Evolutionary conservation across 2,113 vertebrate species (phyloP).

Genomic region (Dromas ardeola): DNA sequence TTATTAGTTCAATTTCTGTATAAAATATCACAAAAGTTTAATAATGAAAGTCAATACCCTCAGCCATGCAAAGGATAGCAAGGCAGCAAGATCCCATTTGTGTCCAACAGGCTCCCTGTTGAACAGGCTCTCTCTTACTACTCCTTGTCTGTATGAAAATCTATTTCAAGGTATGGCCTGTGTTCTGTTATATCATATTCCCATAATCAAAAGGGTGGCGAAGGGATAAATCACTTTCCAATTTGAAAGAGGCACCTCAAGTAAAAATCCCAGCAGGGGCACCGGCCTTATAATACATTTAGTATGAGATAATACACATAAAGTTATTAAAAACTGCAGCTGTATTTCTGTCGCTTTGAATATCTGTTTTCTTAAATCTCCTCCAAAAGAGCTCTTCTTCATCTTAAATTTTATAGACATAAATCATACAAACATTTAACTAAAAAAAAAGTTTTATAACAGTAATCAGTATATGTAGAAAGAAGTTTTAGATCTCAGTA

Average conservation of each 20-base stretch:
- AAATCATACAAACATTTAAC: neutral
- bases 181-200: neutral
- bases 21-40: neutral
- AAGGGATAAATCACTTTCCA: neutral
- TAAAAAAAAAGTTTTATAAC: neutral
- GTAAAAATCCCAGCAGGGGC: neutral
- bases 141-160: neutral
- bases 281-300: neutral
- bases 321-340: neutral
- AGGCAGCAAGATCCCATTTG: neutral
- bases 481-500: neutral
- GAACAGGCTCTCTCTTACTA: neutral
- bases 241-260: neutral
- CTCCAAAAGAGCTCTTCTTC: neutral
- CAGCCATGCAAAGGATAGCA: neutral
- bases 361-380: neutral
- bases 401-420: neutral
- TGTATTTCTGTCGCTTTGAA: neutral
- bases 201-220: neutral
- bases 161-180: neutral
- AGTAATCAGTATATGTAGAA: neutral
- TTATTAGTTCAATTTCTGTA: conserved; percentile 30
- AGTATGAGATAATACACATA: neutral
- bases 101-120: neutral
- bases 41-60: neutral